phyloP scores from a whole-genome alignment of 2,113 vertebrate species.

The Corythaeola cristata region DNA sequence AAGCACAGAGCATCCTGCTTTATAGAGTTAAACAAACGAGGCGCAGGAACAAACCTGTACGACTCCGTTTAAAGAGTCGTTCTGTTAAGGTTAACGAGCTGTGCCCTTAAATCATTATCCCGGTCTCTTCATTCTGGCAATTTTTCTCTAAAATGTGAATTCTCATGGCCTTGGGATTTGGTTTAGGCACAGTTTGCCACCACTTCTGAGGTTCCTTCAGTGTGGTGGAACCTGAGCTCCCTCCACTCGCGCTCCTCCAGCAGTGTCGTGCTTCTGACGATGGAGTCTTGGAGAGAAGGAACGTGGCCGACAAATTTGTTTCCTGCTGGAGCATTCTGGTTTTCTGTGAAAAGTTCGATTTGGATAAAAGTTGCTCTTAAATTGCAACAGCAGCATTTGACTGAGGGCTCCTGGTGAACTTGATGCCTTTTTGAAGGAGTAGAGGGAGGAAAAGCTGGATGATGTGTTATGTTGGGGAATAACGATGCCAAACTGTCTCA shows the following conservation, averaged over 20 bases:
- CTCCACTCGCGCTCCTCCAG: no score
- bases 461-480: background rate
- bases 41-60: background rate
- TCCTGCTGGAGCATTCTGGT: background rate
- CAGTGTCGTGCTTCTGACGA: rapidly evolving
- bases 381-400: background rate
- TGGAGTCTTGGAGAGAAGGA: background rate
- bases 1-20: background rate
- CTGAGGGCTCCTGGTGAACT: background rate
- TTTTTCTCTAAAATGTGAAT: background rate
- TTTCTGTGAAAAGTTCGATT: background rate
- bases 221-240: background rate
- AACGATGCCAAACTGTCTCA: rapidly evolving
- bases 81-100: background rate
- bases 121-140: background rate
- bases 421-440: background rate
- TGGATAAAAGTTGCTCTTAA: background rate
- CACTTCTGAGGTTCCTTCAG: background rate
- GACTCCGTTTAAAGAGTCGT: background rate
- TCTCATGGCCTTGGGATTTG: background rate
- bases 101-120: background rate
- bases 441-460: background rate
- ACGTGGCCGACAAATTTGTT: background rate
- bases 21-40: background rate
- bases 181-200: background rate